These are phyloP conservation scores for Salminus brasiliensis DNA, from an alignment of 2,113 vertebrate species.

Conservation along the genomic window DNA sequence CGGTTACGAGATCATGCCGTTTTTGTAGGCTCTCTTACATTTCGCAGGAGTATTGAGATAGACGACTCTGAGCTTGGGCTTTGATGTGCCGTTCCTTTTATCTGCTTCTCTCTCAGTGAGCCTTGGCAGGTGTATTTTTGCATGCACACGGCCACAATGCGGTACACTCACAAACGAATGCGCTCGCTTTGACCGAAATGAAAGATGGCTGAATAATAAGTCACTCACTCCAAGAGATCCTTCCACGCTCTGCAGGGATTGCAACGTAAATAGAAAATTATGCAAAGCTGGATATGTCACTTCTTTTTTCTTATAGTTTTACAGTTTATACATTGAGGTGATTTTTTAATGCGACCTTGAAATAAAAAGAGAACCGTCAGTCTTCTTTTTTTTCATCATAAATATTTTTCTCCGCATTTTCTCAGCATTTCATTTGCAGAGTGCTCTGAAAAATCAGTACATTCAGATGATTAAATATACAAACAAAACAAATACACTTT, in stretches of 20 bases:
- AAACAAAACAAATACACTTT: background rate
- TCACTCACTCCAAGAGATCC: slow-evolving; percentile 27
- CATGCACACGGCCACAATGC: slow-evolving; percentile 35
- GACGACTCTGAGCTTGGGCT: slow-evolving; percentile 27
- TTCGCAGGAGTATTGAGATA: slow-evolving; percentile 27
- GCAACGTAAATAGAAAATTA: background rate
- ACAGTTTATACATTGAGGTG: background rate
- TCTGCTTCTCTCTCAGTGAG: slow-evolving; percentile 41
- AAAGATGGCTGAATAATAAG: slow-evolving; percentile 42
- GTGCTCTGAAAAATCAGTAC: too few relatives aligned
- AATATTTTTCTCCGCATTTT: too few relatives aligned
- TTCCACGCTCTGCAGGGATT: background rate
- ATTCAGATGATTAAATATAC: background rate
- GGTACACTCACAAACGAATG: slow-evolving; percentile 21
- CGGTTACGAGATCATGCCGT: slow-evolving; percentile 11
- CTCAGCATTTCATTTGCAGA: too few relatives aligned
- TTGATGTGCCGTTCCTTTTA: slow-evolving; percentile 55
- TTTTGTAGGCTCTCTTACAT: slow-evolving; percentile 33
- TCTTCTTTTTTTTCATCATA: background rate
- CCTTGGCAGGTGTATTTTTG: slow-evolving; percentile 48
- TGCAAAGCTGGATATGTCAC: slow-evolving; percentile 11
- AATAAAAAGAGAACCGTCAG: background rate
- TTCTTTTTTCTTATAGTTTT: background rate
- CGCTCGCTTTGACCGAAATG: slow-evolving; percentile 21
- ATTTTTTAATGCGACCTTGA: background rate